Conservation (phyloP, 2,113 vertebrate species). For the Pandion haliaetus region DNA sequence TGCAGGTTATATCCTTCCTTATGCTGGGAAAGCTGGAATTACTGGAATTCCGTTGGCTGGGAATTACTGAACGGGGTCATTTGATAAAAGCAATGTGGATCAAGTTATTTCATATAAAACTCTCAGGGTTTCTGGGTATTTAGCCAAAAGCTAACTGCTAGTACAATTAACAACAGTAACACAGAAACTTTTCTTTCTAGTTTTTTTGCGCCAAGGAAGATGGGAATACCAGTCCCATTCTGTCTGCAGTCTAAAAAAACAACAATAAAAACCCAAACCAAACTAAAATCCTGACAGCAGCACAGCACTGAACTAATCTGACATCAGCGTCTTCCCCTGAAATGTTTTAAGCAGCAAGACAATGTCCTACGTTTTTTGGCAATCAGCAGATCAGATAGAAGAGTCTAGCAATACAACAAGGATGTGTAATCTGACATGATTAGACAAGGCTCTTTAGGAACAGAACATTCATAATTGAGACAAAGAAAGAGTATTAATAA, state of each 20-base stretch:
- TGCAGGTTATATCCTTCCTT: neutral
- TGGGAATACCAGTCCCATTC: neutral
- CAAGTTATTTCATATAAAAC: neutral
- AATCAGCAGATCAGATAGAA: slow-evolving; percentile 78
- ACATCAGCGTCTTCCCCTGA: slow-evolving; percentile 60
- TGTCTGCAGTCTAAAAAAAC: neutral
- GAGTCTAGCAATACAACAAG: slow-evolving; percentile 81
- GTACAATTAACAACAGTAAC: neutral
- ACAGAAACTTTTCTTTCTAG: neutral
- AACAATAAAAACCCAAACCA: neutral
- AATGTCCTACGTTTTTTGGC: slow-evolving; percentile 72
- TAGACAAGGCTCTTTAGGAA: slow-evolving; percentile 96
- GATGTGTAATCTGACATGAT: slow-evolving; percentile 93
- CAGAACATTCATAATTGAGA: slow-evolving; percentile 88
- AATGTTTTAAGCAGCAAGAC: slow-evolving; percentile 71
- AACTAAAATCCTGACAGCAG: slow-evolving; percentile 14
- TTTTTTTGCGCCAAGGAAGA: neutral
- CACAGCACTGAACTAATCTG: slow-evolving; percentile 53
- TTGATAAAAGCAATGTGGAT: neutral
- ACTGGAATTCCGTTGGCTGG: neutral
- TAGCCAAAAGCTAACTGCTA: neutral
- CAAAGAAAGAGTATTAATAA: slow-evolving; percentile 94
- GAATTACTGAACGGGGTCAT: slow-evolving; percentile 1
- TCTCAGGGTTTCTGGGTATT: neutral
- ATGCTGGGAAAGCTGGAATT: neutral